Conservation (phyloP, 2,113 vertebrate species). For the Aramus guarauna region DNA sequence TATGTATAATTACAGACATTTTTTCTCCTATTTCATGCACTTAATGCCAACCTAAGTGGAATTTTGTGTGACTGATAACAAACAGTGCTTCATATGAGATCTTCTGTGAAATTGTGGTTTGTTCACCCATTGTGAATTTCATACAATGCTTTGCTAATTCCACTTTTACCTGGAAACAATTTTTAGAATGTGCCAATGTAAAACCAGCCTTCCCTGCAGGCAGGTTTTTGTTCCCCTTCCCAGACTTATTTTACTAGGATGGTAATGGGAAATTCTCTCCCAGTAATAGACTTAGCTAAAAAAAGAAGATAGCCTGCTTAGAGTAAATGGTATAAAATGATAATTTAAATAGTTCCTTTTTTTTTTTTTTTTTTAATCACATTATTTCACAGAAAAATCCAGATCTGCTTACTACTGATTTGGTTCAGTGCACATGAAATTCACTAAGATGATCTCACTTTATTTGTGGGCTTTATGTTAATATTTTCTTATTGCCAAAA, state of each 20-base stretch:
- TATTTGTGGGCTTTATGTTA: background rate
- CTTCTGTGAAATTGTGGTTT: background rate
- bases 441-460: background rate
- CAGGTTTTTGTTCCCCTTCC: background rate
- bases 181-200: background rate
- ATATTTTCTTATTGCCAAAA: background rate
- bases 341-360: background rate
- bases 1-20: background rate
- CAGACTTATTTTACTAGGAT: background rate
- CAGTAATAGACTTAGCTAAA: background rate
- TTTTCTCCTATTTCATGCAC: background rate
- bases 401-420: background rate
- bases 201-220: background rate
- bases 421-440: background rate
- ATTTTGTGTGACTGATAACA: background rate
- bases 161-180: background rate
- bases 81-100: background rate
- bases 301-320: background rate
- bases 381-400: background rate
- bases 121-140: background rate
- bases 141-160: background rate
- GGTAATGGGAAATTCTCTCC: background rate
- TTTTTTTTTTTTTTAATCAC: background rate
- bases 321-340: background rate
- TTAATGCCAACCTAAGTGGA: background rate